Conservation (phyloP, 2,888 invertebrate species). For the Brachypterus glaber region DNA sequence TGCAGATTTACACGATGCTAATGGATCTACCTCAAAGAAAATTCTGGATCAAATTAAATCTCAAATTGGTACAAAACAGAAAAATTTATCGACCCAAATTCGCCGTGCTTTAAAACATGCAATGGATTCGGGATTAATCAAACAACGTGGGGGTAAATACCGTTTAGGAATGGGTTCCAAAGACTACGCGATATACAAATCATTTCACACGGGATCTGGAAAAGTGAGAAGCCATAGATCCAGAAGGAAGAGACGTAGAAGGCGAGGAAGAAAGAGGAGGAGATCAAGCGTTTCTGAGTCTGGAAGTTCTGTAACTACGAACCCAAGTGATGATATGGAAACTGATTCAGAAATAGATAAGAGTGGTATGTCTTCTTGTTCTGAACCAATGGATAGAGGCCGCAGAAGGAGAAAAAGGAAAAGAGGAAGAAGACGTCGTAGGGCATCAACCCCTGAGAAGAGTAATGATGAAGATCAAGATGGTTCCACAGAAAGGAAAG, state of each 20-base stretch:
- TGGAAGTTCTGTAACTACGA: too few species aligned
- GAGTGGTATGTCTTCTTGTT: too few species aligned
- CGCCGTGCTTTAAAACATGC: conserved; percentile 26
- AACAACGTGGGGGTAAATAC: conserved; percentile 10
- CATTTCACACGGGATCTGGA: neutral
- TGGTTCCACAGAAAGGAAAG: too few species aligned
- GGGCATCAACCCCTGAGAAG: too few species aligned
- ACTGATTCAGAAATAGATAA: too few species aligned
- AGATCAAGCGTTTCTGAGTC: too few species aligned
- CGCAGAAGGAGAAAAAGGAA: too few species aligned
- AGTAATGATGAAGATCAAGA: too few species aligned
- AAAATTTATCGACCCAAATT: conserved; percentile 23
- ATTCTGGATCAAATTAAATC: conserved; percentile 20
- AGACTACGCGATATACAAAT: neutral
- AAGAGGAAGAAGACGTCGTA: too few species aligned
- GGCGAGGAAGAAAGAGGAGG: conserved; percentile 3
- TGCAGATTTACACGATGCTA: conserved; percentile 23
- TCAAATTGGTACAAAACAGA: conserved; percentile 15
- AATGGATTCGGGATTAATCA: conserved; percentile 19
- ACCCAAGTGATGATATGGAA: too few species aligned
- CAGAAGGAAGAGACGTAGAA: conserved; percentile 4
- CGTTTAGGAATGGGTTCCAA: neutral
- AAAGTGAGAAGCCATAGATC: neutral
- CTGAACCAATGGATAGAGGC: too few species aligned
- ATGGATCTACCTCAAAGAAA: conserved; percentile 24